phyloP scores from a whole-genome alignment of 1,140 invertebrate genomes.

The Cydia strobilella region DNA sequence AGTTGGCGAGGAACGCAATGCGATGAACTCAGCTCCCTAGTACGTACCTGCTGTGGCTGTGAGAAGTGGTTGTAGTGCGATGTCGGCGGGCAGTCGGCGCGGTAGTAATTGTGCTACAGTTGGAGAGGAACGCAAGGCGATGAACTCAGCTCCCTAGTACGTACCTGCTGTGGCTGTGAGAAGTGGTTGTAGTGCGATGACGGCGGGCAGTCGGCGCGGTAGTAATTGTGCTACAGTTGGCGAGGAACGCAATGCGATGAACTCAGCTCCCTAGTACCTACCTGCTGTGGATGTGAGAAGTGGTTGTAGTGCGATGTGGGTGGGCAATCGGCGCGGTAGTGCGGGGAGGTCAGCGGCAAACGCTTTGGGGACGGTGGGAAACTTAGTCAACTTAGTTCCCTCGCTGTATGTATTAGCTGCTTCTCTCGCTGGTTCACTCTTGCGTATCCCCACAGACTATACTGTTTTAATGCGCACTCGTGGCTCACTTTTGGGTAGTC shows the following conservation, averaged over 20 bases:
- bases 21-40: too few species aligned
- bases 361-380: slow-evolving; percentile 75
- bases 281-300: slow-evolving; percentile 85
- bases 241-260: too few species aligned
- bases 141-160: too few species aligned
- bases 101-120: too few species aligned
- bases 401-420: too few species aligned
- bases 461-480: too few species aligned
- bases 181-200: slow-evolving; percentile 36
- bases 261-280: slow-evolving; percentile 57
- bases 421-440: too few species aligned
- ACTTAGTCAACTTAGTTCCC: slow-evolving; percentile 40
- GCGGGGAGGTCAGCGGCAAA: slow-evolving; percentile 38
- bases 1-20: too few species aligned
- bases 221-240: too few species aligned
- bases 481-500: too few species aligned
- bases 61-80: slow-evolving; percentile 91
- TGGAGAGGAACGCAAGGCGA: too few species aligned
- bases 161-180: slow-evolving; percentile 88
- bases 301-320: slow-evolving; percentile 35
- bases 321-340: not conserved
- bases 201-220: not conserved
- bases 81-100: slow-evolving; percentile 76
- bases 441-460: too few species aligned
- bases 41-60: slow-evolving; percentile 93